Evolutionary conservation across 92 coral and sea anemone genomes (phyloP), one percentile per base, ranked within the genome.

Genomic region (Bergia sp.): DNA sequence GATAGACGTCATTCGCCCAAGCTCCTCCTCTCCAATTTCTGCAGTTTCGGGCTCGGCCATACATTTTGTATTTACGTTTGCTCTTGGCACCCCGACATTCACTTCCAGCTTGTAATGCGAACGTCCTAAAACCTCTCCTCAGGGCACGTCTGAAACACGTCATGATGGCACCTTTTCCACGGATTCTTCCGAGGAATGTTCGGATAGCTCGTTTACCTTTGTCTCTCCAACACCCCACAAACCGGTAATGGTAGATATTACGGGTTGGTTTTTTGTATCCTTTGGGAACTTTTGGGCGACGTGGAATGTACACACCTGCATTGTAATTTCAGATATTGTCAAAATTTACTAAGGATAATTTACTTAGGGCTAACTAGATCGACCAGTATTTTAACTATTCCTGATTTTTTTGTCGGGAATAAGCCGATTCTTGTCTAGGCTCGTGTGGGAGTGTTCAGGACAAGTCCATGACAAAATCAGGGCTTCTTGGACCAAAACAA

Each of bases 241-340:
- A 73, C 41, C 77, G 77, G 77, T 73, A 73, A 41, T 73, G 77
- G 37, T 73, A 73, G 7, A 37, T 5, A 73, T 73, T 73, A 43
- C 77, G 77, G 10, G 77, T 38, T 43, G 77, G 77, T 73, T 73
- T 73, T 7, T 73, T 73, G 77, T 73, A 73, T 0, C 77, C 77
- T 37, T 38, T 38, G 36, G 77, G 77, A 37, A 73, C 77, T 73
- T 9, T 73, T 73, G 77, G 77, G 15, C 77, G 77, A 37, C 43
- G 44, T 9, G 77, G 15, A 8, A 37, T 73, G 20, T 73, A 73
- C 20, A 73, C 20, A 9, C 77, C 77, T 73, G 77, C 20, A 73
- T 18, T 7, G 77, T 6, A 73, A 9, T 73, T 37, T 37, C 6
- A 36, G 15, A 29, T 0, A 11, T 9, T 36, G 77, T 4, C 41